These are phyloP conservation scores for Toxotes chatareus DNA, from an alignment of 2,113 vertebrate genomes.

Conservation along the genomic window DNA sequence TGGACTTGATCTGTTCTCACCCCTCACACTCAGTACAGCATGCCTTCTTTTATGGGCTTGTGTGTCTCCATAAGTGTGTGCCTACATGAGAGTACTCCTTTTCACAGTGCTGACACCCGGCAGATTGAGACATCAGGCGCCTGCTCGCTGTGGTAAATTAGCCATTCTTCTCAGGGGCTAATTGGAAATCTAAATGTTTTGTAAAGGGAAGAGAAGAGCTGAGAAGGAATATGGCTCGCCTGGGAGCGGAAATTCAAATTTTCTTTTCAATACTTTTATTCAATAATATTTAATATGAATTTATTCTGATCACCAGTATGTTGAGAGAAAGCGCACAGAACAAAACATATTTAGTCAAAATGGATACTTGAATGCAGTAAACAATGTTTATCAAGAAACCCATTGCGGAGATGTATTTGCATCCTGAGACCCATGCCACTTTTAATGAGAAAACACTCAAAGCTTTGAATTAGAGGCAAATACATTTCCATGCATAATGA, in stretches of 20 bases:
- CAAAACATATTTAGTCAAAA: conserved; percentile 18
- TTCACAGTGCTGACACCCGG: conserved; percentile 92
- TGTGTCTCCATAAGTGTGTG: conserved; percentile 43
- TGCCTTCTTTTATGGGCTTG: conserved; percentile 45
- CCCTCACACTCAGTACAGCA: conserved; percentile 26
- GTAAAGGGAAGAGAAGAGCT: conserved; percentile 83
- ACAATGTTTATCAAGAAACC: conserved; percentile 32
- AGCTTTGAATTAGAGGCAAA: conserved; percentile 70
- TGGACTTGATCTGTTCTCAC: conserved; percentile 49
- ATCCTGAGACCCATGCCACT: conserved; percentile 42
- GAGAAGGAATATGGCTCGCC: conserved; percentile 80
- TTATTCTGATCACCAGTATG: conserved; percentile 19
- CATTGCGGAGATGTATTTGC: conserved; percentile 54
- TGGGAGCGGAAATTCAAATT: conserved; percentile 59
- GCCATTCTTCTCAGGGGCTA: conserved; percentile 92
- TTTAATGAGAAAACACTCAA: conserved; percentile 63
- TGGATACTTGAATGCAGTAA: conserved; percentile 16
- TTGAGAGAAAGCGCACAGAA: conserved; percentile 26
- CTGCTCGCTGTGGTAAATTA: conserved; percentile 92
- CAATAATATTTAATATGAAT: conserved; percentile 23
- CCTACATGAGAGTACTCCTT: conserved; percentile 83
- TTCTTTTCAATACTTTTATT: conserved; percentile 29
- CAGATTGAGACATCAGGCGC: conserved; percentile 97
- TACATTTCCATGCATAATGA: conserved; percentile 75
- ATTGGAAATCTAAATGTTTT: conserved; percentile 97